Conservation (phyloP, 2,797 vertebrate genomes). For the Argyrosomus regius region DNA sequence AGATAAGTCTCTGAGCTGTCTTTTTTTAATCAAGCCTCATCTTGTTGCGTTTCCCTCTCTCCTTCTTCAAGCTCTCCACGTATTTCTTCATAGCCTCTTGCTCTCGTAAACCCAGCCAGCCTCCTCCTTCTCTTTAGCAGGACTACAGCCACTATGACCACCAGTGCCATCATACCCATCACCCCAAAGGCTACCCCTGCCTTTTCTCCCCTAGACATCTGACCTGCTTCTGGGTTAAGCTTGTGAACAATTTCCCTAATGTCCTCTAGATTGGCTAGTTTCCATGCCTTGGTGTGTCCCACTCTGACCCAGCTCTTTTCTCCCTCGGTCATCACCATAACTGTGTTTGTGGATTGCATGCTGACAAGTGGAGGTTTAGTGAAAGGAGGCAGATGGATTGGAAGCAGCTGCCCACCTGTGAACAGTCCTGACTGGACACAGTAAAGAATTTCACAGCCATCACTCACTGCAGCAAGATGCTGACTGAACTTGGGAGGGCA, state of each 20-base stretch:
- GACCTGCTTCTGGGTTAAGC: slow-evolving; percentile 27
- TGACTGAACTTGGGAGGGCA: slow-evolving; percentile 92
- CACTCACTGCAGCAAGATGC: slow-evolving; percentile 89
- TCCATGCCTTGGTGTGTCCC: slow-evolving; percentile 85
- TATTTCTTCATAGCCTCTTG: slow-evolving; percentile 68
- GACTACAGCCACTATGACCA: slow-evolving; percentile 57
- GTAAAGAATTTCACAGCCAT: slow-evolving; percentile 92
- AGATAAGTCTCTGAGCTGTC: not conserved
- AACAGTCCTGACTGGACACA: slow-evolving; percentile 89
- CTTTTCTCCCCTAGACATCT: slow-evolving; percentile 72
- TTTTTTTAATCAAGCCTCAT: slow-evolving; percentile 28
- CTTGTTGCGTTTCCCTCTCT: slow-evolving; percentile 29
- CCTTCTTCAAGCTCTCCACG: not conserved
- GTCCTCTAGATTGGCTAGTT: slow-evolving; percentile 81
- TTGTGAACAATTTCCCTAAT: slow-evolving; percentile 31
- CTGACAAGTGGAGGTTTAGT: slow-evolving; percentile 82
- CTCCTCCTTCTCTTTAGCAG: slow-evolving; percentile 68
- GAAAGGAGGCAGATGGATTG: slow-evolving; percentile 89
- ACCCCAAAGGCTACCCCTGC: slow-evolving; percentile 77
- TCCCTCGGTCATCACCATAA: slow-evolving; percentile 87
- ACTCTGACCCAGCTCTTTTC: slow-evolving; percentile 88
- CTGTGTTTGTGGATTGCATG: slow-evolving; percentile 82
- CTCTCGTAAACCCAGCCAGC: not conserved
- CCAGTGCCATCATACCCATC: slow-evolving; percentile 68
- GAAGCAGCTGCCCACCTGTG: slow-evolving; percentile 84